A percentile compares a stretch with the other conserved stretches of the same genome.
phyloP scores from a whole-genome alignment of 2,113 vertebrate genomes.

The Chaetodon auriga region DNA sequence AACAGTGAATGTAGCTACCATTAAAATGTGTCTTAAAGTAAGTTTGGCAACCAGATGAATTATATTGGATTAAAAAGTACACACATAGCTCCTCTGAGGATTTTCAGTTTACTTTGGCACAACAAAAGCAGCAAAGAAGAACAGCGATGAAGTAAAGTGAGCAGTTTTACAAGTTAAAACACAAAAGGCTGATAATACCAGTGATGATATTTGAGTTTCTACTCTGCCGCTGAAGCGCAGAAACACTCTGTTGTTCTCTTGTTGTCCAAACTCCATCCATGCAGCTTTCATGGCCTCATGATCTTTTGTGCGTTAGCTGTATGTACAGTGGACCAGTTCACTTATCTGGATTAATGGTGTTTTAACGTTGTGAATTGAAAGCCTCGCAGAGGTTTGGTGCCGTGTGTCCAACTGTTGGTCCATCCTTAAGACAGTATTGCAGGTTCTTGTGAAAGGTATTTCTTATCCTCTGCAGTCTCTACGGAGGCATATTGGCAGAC shows the following conservation, averaged over 20 bases:
- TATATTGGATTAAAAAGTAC: conserved; percentile 66
- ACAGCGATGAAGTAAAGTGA: conserved; percentile 71
- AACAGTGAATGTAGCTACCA: conserved; percentile 53
- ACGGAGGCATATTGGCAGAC: conserved; percentile 84
- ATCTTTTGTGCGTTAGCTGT: conserved; percentile 51
- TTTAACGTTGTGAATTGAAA: conserved; percentile 58
- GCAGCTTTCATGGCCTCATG: conserved; percentile 60
- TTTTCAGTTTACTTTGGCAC: conserved; percentile 77
- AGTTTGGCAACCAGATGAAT: conserved; percentile 65
- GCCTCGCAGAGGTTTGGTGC: conserved; percentile 31
- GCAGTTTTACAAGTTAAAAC: conserved; percentile 67
- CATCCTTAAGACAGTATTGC: conserved; percentile 71
- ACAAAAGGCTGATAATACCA: conserved; percentile 56
- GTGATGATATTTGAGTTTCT: conserved; percentile 35
- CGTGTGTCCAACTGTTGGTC: conserved; percentile 65
- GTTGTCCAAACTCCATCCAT: conserved; percentile 54
- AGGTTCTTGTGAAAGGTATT: conserved; percentile 77
- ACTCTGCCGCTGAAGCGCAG: conserved; percentile 54
- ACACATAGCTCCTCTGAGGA: conserved; percentile 69
- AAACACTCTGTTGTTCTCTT: conserved; percentile 61
- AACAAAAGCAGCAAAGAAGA: conserved; percentile 67
- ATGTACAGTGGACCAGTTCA: conserved; percentile 54
- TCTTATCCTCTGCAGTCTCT: conserved; percentile 81
- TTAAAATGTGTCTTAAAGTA: conserved; percentile 57
- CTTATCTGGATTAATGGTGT: conserved; percentile 52